Conservation (phyloP, 2,797 vertebrate genomes). For the Thalassophryne amazonica region DNA sequence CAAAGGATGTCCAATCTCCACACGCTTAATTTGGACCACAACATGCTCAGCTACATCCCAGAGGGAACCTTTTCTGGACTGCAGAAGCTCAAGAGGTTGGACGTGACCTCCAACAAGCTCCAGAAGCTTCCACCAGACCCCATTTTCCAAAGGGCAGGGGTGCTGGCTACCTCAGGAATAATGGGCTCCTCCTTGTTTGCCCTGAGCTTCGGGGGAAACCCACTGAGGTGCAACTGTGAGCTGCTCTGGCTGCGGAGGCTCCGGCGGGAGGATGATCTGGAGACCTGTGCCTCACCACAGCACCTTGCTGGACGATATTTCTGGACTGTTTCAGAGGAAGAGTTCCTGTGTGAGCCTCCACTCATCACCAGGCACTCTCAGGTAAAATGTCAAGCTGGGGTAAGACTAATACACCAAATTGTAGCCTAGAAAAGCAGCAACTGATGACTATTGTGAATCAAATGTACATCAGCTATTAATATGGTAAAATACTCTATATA, state of each 20-base stretch:
- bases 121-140: slow-evolving; percentile 98
- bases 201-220: slow-evolving; percentile 95
- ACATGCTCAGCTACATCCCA: slow-evolving; percentile 97
- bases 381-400: slow-evolving; percentile 57
- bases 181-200: slow-evolving; percentile 90
- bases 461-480: too few species aligned
- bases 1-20: slow-evolving; percentile 96
- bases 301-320: slow-evolving; percentile 95
- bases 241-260: slow-evolving; percentile 92
- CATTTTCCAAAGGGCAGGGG: slow-evolving; percentile 93
- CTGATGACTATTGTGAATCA: too few species aligned
- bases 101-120: slow-evolving; percentile 97
- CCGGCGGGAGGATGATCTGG: slow-evolving; percentile 91
- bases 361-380: slow-evolving; percentile 96
- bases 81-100: slow-evolving; percentile 96
- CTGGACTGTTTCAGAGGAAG: slow-evolving; percentile 97
- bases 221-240: slow-evolving; percentile 96
- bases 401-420: slow-evolving; percentile 44
- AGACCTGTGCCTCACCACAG: slow-evolving; percentile 93
- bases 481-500: too few species aligned
- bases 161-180: slow-evolving; percentile 92
- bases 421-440: slow-evolving; percentile 33
- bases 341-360: slow-evolving; percentile 96
- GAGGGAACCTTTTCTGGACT: slow-evolving; percentile 97
- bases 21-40: slow-evolving; percentile 96